Evolutionary conservation across 2,797 vertebrate genomes (phyloP).

Genomic region (Neosalanx taihuensis): DNA sequence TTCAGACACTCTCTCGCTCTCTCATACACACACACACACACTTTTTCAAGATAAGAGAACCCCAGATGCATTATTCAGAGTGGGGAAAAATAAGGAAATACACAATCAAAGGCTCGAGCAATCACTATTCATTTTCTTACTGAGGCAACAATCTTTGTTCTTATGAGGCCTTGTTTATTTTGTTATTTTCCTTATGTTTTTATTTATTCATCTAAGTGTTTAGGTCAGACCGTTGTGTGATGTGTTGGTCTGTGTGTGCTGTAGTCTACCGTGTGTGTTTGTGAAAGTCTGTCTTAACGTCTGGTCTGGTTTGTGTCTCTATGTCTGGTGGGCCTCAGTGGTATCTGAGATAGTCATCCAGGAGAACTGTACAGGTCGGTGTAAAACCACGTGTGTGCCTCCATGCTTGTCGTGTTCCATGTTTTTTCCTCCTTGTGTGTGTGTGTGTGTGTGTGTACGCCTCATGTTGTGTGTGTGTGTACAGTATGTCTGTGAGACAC

Average conservation of each 20-base stretch:
- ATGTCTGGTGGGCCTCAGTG: constrained; percentile 57
- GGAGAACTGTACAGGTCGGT: constrained; percentile 82
- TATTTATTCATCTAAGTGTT: background rate
- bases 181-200: background rate
- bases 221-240: background rate
- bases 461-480: background rate
- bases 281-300: constrained; percentile 54
- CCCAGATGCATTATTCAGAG: background rate
- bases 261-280: background rate
- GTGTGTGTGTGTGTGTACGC: constrained; percentile 13
- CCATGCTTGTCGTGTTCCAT: constrained; percentile 14
- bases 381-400: constrained; percentile 35
- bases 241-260: constrained; percentile 1
- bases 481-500: constrained; percentile 9
- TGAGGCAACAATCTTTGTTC: constrained; percentile 23
- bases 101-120: background rate
- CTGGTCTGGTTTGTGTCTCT: constrained; percentile 63
- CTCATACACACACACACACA: background rate
- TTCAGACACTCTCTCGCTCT: background rate
- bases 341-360: constrained; percentile 71
- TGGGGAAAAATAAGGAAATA: background rate
- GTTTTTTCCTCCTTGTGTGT: constrained; percentile 24
- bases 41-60: background rate
- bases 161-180: background rate
- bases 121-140: constrained; percentile 4